A percentile compares a stretch with the other conserved stretches of the same genome.
phyloP scores from a whole-genome alignment of 2,888 invertebrate genomes.

The Brachypalpus laphriformis region DNA sequence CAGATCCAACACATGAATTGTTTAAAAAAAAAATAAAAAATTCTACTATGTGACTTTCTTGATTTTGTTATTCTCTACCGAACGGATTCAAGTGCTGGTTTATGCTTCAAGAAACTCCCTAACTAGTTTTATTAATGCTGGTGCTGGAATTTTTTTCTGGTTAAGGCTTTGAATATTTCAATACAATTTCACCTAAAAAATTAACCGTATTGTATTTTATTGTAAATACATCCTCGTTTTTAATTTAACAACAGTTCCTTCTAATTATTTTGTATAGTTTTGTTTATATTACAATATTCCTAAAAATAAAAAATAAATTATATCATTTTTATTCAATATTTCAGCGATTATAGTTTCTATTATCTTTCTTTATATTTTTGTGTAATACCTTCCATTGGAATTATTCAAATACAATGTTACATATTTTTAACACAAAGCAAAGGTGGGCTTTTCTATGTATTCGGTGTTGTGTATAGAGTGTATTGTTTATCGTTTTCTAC shows the following conservation, averaged over 20 bases:
- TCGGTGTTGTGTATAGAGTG: conserved; percentile 31
- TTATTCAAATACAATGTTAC: not conserved
- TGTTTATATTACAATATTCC: not conserved
- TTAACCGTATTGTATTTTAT: conserved; percentile 15
- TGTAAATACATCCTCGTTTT: conserved; percentile 17
- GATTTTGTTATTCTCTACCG: conserved; percentile 30
- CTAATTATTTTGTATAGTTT: conserved; percentile 1
- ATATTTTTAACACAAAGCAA: conserved; percentile 14
- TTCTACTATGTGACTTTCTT: conserved; percentile 7
- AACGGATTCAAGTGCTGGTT: conserved; percentile 53
- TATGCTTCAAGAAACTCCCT: conserved; percentile 56
- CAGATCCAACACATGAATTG: not conserved
- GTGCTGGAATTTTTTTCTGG: conserved; percentile 55
- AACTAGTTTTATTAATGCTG: conserved; percentile 53
- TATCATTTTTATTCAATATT: not conserved
- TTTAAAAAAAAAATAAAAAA: not conserved
- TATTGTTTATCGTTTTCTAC: not conserved
- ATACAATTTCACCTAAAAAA: conserved; percentile 38
- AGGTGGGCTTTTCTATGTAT: conserved; percentile 45
- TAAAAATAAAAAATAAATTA: not conserved
- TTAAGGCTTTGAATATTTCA: conserved; percentile 65
- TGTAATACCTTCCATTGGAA: not conserved
- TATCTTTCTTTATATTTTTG: not conserved
- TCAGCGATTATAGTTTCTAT: not conserved
- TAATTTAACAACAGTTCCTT: conserved; percentile 19